Percentiles rank a stretch among this genome's conserved stretches.
Evolutionary conservation across 2,888 invertebrate species (phyloP).

Genomic region (Blastobasis adustella): DNA sequence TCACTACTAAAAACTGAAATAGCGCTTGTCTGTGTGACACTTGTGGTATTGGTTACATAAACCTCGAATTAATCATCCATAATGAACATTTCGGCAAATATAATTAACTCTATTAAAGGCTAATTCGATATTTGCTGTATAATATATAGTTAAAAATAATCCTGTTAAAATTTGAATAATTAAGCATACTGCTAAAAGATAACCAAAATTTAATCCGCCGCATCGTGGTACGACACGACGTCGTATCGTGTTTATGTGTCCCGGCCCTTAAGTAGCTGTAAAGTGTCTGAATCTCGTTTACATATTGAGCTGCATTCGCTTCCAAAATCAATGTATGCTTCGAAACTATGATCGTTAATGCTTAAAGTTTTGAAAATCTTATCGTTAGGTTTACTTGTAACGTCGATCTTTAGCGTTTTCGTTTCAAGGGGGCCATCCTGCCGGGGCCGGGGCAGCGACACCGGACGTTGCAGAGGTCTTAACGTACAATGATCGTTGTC

Average conservation of each 20-base stretch:
- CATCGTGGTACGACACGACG: too few species aligned
- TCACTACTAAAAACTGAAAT: background rate
- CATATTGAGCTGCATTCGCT: conserved; percentile 1
- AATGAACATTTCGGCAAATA: too few species aligned
- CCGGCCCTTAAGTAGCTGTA: too few species aligned
- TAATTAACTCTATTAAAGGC: too few species aligned
- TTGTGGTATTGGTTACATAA: background rate
- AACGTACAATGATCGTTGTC: background rate
- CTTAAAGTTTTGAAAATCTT: background rate
- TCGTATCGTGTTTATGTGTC: too few species aligned
- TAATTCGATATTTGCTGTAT: too few species aligned
- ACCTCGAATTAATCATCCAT: too few species aligned
- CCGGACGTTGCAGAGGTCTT: background rate
- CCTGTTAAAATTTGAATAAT: too few species aligned
- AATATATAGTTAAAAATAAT: too few species aligned
- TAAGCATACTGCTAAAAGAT: too few species aligned
- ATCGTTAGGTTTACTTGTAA: background rate
- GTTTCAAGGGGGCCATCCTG: background rate
- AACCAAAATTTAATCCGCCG: too few species aligned
- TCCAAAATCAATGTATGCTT: conserved; percentile 5
- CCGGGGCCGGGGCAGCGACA: background rate
- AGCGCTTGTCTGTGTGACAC: background rate
- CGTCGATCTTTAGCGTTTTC: background rate
- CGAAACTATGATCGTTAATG: background rate
- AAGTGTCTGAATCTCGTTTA: background rate